phyloP scores from a whole-genome alignment of 2,113 vertebrate genomes.

The Neofelis nebulosa region DNA sequence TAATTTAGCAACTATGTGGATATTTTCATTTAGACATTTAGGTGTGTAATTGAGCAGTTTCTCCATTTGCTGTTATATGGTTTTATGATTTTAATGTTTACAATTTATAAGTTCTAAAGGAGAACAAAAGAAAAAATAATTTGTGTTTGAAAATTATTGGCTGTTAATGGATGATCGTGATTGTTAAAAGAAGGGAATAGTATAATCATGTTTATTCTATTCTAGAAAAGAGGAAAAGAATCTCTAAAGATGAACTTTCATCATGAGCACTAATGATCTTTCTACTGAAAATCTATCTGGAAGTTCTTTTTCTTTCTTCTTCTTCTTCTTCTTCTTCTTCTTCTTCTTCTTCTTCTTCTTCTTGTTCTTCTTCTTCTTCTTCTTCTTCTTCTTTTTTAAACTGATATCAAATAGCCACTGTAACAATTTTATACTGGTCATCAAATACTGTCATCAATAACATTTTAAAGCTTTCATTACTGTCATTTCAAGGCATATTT shows the following conservation, averaged over 20 bases:
- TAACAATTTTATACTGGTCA: neutral
- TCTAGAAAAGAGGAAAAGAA: neutral
- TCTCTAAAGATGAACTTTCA: conserved; percentile 34
- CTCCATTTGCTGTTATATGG: neutral
- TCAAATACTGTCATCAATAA: conserved; percentile 27
- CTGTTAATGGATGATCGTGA: neutral
- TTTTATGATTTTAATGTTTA: neutral
- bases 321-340: too few species aligned
- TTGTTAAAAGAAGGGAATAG: neutral
- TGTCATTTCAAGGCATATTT: conserved; percentile 31
- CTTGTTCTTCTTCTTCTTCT: too few species aligned
- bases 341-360: neutral
- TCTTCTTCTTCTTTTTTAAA: neutral
- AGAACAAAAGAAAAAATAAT: neutral
- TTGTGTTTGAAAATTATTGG: neutral
- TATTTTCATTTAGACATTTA: neutral
- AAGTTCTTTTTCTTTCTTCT: neutral
- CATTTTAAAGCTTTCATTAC: neutral
- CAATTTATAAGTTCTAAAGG: neutral
- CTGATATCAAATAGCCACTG: neutral
- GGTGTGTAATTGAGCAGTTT: neutral
- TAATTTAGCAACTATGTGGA: conserved; percentile 62
- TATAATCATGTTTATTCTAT: neutral
- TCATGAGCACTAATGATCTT: neutral
- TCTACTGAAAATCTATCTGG: neutral